Percentiles rank a stretch among this genome's conserved stretches.
phyloP scores from a whole-genome alignment of 1,140 invertebrate genomes.

The Trachelipus rathkii region DNA sequence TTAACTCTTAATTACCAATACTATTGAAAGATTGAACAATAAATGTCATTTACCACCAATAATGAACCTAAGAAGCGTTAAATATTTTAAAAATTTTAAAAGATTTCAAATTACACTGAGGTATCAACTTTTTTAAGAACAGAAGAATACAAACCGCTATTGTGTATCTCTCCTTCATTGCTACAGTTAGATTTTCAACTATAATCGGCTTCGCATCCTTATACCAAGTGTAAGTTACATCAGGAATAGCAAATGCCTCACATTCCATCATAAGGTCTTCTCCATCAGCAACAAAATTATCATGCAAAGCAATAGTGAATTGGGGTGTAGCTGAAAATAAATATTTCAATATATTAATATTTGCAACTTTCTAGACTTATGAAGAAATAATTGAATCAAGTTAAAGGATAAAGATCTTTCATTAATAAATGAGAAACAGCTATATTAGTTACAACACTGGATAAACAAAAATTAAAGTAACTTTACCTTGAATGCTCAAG shows the following conservation, averaged over 20 bases:
- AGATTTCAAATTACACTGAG: too few species aligned
- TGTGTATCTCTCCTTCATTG: constrained; percentile 69
- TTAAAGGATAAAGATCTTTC: too few species aligned
- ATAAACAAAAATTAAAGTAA: constrained; percentile 3
- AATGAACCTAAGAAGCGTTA: too few species aligned
- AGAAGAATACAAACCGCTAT: constrained; percentile 48
- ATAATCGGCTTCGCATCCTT: constrained; percentile 73
- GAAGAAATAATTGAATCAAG: too few species aligned
- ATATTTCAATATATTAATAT: too few species aligned
- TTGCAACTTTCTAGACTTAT: too few species aligned
- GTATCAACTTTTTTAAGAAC: too few species aligned
- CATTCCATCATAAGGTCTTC: constrained; percentile 85
- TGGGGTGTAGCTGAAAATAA: constrained; percentile 62
- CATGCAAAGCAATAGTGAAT: constrained; percentile 81
- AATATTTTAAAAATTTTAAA: too few species aligned
- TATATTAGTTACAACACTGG: background rate
- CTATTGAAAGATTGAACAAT: too few species aligned
- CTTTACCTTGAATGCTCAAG: constrained; percentile 70
- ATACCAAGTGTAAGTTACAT: constrained; percentile 88
- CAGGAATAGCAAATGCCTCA: constrained; percentile 91
- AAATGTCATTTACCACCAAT: too few species aligned
- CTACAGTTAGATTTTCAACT: constrained; percentile 54
- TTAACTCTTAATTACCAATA: too few species aligned
- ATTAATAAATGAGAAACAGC: too few species aligned
- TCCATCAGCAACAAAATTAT: constrained; percentile 80